Evolutionary conservation across 1,140 invertebrate genomes (phyloP), one percentile per base, ranked within the genome.

Genomic region (Macrosteles quadrilineatus): DNA sequence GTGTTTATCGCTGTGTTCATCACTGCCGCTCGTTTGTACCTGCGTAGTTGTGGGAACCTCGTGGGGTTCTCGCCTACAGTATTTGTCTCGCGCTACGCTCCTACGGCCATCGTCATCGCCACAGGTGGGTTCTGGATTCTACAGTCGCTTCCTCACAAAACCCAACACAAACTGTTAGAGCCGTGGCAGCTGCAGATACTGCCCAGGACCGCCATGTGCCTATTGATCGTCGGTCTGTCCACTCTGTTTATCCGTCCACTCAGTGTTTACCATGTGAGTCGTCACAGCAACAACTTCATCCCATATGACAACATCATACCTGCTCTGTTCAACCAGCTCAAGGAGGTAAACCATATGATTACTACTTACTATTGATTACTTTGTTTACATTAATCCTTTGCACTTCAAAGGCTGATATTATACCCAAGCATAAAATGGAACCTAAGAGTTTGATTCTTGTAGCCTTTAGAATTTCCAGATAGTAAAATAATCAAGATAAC

Each of bases 41-140:
- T 90, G 32, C 84, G 84, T 76, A 87, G 86, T 71, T 89, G 88
- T 78, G 92, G 92, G 4, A 94, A 93, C 80, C 80, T 96, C 32
- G 90, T 90, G 25, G 90, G 91, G 0, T 86, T 85, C 74, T 86
- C 88, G 0, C 79, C 85, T 0, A 84, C 85, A 69, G 83, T 90
- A 6, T 81, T 87, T 17, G 73, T 93, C 14, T 83, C 86, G 0
- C 85, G 86, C 59, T 91, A 90, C 73, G 86, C 87, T 19, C 88
- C 88, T 6, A 88, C 85, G 0, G 83, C 90, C 0, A 87, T 87
- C 30, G 87, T 88, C 25, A 87, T 91, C 30, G 90, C 87, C 72
- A 89, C 87, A 74, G 88, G 87, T 53, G 90, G 87, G 0, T 88
- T 83, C 75, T 90, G 88, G 87, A 82, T 89, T 69, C 55, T 92